A percentile compares a stretch with the other conserved stretches of the same genome.
phyloP scores from a whole-genome alignment of 2,888 invertebrate genomes.

The Lingula anatina region DNA sequence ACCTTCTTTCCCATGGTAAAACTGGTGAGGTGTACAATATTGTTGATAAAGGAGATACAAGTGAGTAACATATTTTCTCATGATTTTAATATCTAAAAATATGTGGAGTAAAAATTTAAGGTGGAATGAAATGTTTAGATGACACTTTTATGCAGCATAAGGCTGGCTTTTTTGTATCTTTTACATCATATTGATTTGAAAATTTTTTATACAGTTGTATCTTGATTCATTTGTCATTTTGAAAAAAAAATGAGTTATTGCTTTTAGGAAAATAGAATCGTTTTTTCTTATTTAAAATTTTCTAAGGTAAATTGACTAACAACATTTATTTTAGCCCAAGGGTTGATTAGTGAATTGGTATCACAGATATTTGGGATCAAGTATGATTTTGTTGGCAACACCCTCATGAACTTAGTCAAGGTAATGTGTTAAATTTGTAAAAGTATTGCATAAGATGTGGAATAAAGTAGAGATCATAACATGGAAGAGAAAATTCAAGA shows the following conservation, averaged over 20 bases:
- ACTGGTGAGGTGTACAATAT: slow-evolving; percentile 69
- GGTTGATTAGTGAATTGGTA: slow-evolving; percentile 72
- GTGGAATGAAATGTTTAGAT: neutral
- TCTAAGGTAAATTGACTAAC: too few relatives aligned
- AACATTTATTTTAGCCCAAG: slow-evolving; percentile 62
- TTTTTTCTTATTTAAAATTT: neutral
- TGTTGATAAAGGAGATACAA: slow-evolving; percentile 76
- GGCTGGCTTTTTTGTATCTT: neutral
- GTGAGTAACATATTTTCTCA: slow-evolving; percentile 25
- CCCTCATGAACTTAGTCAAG: slow-evolving; percentile 76
- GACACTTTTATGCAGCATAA: neutral
- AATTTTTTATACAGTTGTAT: too few relatives aligned
- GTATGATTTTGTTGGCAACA: slow-evolving; percentile 79
- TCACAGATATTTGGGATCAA: slow-evolving; percentile 79
- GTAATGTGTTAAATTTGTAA: slow-evolving; percentile 53
- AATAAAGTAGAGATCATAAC: too few relatives aligned
- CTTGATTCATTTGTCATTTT: too few relatives aligned
- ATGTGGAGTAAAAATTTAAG: too few relatives aligned
- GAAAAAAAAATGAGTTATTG: too few relatives aligned
- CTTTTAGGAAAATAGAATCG: neutral
- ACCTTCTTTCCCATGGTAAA: slow-evolving; percentile 55
- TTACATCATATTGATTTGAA: too few relatives aligned
- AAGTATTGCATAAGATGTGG: too few relatives aligned
- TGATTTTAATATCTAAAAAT: neutral
- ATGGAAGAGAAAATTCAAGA: too few relatives aligned